Evolutionary conservation across 2,888 invertebrate species (phyloP), one percentile per base, ranked within the genome.

Genomic region (Capitulum mitella): DNA sequence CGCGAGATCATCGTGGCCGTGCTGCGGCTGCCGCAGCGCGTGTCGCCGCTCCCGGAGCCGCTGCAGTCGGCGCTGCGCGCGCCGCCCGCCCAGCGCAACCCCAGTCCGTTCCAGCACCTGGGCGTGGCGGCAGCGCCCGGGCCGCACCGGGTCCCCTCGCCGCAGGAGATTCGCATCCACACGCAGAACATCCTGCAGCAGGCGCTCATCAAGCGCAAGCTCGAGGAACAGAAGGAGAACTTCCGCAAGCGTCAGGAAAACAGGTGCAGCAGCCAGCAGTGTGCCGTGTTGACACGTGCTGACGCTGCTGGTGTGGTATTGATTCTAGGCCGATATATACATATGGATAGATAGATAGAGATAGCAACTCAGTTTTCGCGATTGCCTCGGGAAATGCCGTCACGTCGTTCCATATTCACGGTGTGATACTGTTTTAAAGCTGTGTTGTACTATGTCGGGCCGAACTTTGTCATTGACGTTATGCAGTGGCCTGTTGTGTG

Each of bases 111-210:
- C 90, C 90, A 26, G 91, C 91, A 16, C 85, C 90, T 82, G 89
- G 90, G 37, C 43, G 48, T n/a, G 32, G 51, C 76, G 48, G 16
- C 46, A 26, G 75, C 48, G 46, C n/a, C 78, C 37, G 76, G 29
- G 32, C 43, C 43, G 34, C 54, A 81, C 74, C 78, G 80, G 80
- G 84, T 81, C 14, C 82, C 80, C 34, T 54, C 74, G 51, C 79
- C 70, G 32, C 91, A 94, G 83, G 94, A 94, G 85, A 87, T 95
- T 81, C 92, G 92, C 80, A 92, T 90, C 81, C 94, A 94, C 86
- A 93, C 94, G 58, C 94, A 95, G 87, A 90, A 91, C 83, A 93
- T 94, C 83, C 91, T 94, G 90, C 94, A 94, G 87, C 90, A 90
- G 83, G 94, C 94, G 32, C 88, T 94, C 83, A 92, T 94, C 84